Base-by-base conservation (phyloP, 2,113 vertebrate genomes). In the Anguilla japonica region DNA sequence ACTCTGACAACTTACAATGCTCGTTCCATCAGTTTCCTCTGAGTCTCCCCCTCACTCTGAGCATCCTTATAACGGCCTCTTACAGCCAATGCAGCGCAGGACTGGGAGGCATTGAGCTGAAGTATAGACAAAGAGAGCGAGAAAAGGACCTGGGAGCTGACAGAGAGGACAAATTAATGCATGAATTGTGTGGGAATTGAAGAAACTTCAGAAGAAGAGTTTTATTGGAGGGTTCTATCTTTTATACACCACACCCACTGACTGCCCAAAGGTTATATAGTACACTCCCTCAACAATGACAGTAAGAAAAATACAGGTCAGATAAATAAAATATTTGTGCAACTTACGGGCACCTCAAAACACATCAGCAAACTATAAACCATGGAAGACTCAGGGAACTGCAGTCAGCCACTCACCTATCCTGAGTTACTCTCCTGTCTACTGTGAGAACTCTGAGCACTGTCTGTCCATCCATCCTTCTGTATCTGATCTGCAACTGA, bases 101-200 rank as follows among this genome's bases (percentile, higher is more conserved):
- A 92, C 91, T 96, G 95, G 6, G 92, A 92, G 0, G 92, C 92
- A 92, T 95, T 95, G 83, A 95, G 94, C 91, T 95, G 94, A 86
- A 96, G 87, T 89, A 95, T 92, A 75, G 93, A 88, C 82, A 95
- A 86, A 60, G 92, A 93, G 56, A 96, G 89, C 6, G 92, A 93
- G 90, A 92, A 94, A 85, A 95, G 93, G 82, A 84, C 94, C 0
- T 82, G 83, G 6, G 81, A 90, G 90, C 95, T 95, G 87, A 85
- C 63, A 79, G 84, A 83, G 80, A 89, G 71, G 67, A 88, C 41
- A 26, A 14, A 29, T 46, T 3, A n/a, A 22, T 53, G 26, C 18
- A 82, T 82, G 53, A 50, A 82, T 20, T 67, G 60, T 67, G 60
- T 26, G 22, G 22, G 22, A 11, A 67, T 67, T 34, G 34, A 67